Evolutionary conservation across 2,113 vertebrate species (phyloP), one percentile per base, ranked within the genome.

Genomic region (Pseudorasbora parva): DNA sequence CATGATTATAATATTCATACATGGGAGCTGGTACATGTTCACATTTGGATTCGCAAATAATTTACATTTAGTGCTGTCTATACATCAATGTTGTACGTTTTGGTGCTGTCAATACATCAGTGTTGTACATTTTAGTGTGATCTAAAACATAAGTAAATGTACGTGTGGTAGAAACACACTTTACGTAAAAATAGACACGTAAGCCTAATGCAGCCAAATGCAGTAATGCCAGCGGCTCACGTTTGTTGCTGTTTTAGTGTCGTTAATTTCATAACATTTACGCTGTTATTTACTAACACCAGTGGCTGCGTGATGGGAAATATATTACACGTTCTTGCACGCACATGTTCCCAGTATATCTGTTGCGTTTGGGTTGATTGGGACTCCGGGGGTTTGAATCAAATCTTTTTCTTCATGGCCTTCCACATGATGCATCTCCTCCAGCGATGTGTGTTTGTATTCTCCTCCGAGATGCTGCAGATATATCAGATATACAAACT

Each of bases 361-460:
- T 71, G 68, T 45, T 54, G 15, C 8, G 15, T 56, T 33, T 33
- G 27, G 30, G 17, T 41, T 71, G 79, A 71, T 81, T 81, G 79
- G 64, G 45, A 14, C 64, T 81, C 79, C 5, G 49, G 43, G 59
- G 56, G 33, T 30, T 47, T 14, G 5, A 45, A 33, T 56, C 68
- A 14, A 74, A 60, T 82, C 2, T 75, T 82, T 54, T 73, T 74
- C 51, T 19, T 54, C 51, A 54, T 54, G 51, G 2, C 51, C 17
- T 33, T 19, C 71, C 56, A 45, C 54, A 30, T 72, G 27, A 17
- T 17, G 69, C 19, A 11, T 45, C 68, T 82, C 81, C 81, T 62
- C 27, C 81, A 62, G 56, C n/a, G 8, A 10, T 25, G 19, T 10
- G n/a, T 64, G 71, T 75, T 83, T 83, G 56, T 37, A 17, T 82